Percentiles rank a stretch among this genome's conserved stretches.
These are phyloP conservation scores for Athetis lepigone DNA, from an alignment of 2,888 invertebrate species.

Conservation along the genomic window DNA sequence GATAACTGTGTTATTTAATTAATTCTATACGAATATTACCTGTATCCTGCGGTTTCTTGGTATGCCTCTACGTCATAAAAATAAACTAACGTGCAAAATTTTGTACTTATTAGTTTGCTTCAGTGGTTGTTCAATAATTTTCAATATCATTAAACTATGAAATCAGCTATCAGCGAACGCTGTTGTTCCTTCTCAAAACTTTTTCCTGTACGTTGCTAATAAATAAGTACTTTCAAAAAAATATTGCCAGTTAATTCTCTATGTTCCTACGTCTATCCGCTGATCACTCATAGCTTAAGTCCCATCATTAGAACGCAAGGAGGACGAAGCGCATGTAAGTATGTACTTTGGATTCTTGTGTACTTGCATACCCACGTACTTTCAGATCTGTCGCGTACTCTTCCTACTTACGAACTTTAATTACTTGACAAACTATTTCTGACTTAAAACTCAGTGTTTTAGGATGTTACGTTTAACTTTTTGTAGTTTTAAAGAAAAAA, in stretches of 20 bases:
- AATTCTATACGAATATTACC: no score
- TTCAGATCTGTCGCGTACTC: constrained; percentile 32
- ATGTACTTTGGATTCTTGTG: constrained; percentile 57
- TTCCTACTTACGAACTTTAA: constrained; percentile 29
- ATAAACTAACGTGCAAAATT: no score
- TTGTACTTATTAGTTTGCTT: no score
- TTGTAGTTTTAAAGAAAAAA: no score
- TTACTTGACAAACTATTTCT: constrained; percentile 33
- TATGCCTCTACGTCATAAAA: no score
- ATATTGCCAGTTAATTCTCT: background rate
- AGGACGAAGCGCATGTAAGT: constrained; percentile 70
- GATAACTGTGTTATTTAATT: no score
- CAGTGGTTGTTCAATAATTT: no score
- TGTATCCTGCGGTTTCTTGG: no score
- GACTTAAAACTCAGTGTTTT: constrained; percentile 9
- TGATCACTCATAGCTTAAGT: constrained; percentile 60
- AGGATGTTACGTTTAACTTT: background rate
- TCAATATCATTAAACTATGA: no score
- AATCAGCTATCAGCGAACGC: background rate
- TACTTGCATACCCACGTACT: constrained; percentile 41
- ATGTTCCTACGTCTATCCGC: constrained; percentile 30
- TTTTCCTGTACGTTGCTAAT: no score
- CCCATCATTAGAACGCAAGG: constrained; percentile 73
- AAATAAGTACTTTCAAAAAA: no score
- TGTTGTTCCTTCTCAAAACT: background rate